Percentiles rank a stretch among this genome's conserved stretches.
phyloP scores from a whole-genome alignment of 1,140 invertebrate genomes.

The Aphaenogaster floridana region DNA sequence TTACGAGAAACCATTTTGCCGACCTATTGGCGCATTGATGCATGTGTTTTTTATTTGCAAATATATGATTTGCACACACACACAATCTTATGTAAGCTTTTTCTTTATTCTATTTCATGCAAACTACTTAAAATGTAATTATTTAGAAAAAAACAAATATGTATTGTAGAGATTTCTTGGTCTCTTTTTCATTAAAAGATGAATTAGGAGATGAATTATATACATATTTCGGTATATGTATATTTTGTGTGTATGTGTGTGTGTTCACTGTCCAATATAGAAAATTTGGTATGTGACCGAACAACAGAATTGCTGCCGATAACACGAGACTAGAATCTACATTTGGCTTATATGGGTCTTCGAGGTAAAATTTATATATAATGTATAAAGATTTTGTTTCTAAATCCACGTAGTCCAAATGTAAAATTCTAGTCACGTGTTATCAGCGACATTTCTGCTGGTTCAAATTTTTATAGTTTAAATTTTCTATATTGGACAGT shows the following conservation, averaged over 20 bases:
- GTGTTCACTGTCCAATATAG: background rate
- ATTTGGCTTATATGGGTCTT: background rate
- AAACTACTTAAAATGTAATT: background rate
- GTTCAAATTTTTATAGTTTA: slow-evolving; percentile 29
- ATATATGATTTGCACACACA: slow-evolving; percentile 22
- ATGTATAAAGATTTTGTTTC: background rate
- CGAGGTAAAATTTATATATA: background rate
- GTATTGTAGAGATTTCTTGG: background rate
- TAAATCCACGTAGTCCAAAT: background rate
- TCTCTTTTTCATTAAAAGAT: too few species aligned
- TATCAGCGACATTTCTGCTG: background rate
- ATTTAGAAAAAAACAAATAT: background rate
- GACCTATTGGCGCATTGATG: slow-evolving; percentile 9
- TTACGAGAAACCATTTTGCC: slow-evolving; percentile 53
- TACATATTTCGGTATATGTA: background rate
- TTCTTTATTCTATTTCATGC: background rate
- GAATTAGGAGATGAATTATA: background rate
- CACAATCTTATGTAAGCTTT: background rate
- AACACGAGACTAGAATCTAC: background rate
- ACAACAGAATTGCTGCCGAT: background rate
- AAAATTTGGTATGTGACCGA: background rate
- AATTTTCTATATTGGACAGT: slow-evolving; percentile 30
- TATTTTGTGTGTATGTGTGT: background rate
- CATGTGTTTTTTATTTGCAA: background rate
- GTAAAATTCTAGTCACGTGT: background rate